Percentiles rank a stretch among this genome's conserved stretches.
Conservation (phyloP, 1,140 invertebrate genomes). For the Pentalonia nigronervosa region DNA sequence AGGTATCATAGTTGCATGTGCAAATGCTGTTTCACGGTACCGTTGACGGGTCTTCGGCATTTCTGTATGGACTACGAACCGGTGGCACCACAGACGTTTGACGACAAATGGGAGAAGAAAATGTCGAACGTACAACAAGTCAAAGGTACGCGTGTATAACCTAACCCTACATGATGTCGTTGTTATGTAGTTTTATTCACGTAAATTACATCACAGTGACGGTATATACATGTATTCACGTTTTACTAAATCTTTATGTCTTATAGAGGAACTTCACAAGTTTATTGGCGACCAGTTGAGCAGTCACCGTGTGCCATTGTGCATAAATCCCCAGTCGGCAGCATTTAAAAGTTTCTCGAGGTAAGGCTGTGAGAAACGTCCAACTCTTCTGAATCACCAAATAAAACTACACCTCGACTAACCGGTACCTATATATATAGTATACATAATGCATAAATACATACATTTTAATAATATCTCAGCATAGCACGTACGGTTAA, state of each 20-base stretch:
- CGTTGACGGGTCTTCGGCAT: constrained; percentile 76
- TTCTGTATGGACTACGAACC: constrained; percentile 95
- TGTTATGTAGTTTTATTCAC: background rate
- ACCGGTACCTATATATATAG: constrained; percentile 24
- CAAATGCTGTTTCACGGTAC: constrained; percentile 90
- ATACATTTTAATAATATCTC: background rate
- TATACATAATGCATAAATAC: constrained; percentile 6
- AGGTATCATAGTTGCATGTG: constrained; percentile 99
- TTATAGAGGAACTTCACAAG: constrained; percentile 96
- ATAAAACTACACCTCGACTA: constrained; percentile 45
- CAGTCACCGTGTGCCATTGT: constrained; percentile 89
- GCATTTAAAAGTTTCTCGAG: constrained; percentile 99
- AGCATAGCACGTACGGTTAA: background rate
- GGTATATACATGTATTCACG: background rate
- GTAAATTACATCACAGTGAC: background rate
- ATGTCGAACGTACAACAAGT: constrained; percentile 91
- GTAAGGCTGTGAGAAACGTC: constrained; percentile 72
- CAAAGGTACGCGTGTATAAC: constrained; percentile 75
- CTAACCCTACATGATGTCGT: background rate
- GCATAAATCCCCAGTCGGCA: constrained; percentile 98
- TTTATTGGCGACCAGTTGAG: constrained; percentile 96
- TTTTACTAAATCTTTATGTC: background rate
- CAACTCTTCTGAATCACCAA: constrained; percentile 51
- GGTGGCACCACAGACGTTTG: constrained; percentile 84
- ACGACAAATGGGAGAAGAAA: constrained; percentile 94